Base-by-base conservation (phyloP, 1,140 invertebrate genomes). In the Hylaeus anthracinus region DNA sequence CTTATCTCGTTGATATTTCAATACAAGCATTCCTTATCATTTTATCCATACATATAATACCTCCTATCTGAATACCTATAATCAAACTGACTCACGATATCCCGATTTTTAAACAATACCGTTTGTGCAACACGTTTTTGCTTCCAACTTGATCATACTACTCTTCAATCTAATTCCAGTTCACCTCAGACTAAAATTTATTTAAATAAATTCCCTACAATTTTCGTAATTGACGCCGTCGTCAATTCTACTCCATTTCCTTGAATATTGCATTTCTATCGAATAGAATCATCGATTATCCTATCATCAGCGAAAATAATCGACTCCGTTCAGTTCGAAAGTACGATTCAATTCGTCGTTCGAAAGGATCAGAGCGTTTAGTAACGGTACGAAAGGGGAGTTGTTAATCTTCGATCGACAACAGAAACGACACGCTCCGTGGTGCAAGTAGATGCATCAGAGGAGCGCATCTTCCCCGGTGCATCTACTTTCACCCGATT, bases 401-500 rank as follows among this genome's bases (percentile, higher is more conserved):
- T 84, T 76, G 26, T 84, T 76, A 84, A 84, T 85, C 76, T 61
- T n/a, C 45, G 55, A 84, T 84, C 78, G 77, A 60, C 64, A 70
- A 60, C 39, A 60, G 64, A n/a, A 73, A 76, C 75, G 64, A 80
- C 73, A 75, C 78, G 71, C 61, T 63, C 66, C 12, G 74, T 48
- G 70, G 53, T 66, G 84, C 69, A 85, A 84, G 60, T 53, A 63
- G 75, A 72, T 73, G 81, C 74, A 70, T 14, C 56, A 6, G n/a
- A 43, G 12, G n/a, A 61, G 67, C 41, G 64, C 45, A 53, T 85
- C 72, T 79, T 56, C 71, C 39, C 1, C 45, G 37, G 56, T 75
- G 80, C 71, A 79, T 86, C 81, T 77, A 86, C 85, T 86, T 86
- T 86, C 85, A 77, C 85, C 51, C 82, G 76, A 61, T 71, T n/a